Evolutionary conservation across 2,113 vertebrate species (phyloP).

Genomic region (Collichthys lucidus): DNA sequence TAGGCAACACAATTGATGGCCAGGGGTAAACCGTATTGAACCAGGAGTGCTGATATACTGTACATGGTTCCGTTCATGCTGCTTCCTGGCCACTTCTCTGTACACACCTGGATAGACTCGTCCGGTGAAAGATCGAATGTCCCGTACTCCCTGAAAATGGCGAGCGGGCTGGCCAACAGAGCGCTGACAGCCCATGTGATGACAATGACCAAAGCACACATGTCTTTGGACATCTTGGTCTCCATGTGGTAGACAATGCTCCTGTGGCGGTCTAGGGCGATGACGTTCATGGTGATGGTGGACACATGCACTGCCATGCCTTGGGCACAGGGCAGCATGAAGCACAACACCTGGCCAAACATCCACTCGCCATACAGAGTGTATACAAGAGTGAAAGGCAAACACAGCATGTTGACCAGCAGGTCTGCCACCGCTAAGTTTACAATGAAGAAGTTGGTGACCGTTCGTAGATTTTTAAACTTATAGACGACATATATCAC

Average conservation of each 20-base stretch:
- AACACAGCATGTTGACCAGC: constrained; percentile 91
- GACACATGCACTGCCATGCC: constrained; percentile 94
- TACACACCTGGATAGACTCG: constrained; percentile 89
- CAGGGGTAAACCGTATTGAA: constrained; percentile 91
- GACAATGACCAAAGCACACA: constrained; percentile 90
- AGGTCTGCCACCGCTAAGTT: constrained; percentile 94
- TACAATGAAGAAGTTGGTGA: constrained; percentile 96
- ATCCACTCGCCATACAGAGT: constrained; percentile 92
- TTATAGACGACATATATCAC: constrained; percentile 94
- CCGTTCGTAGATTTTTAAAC: constrained; percentile 92
- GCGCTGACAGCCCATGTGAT: constrained; percentile 91
- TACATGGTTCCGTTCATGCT: constrained; percentile 89
- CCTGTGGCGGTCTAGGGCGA: constrained; percentile 92
- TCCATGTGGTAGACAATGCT: constrained; percentile 93
- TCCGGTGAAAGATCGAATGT: constrained; percentile 87
- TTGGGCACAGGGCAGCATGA: constrained; percentile 93
- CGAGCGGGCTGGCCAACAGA: constrained; percentile 91
- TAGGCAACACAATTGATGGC: constrained; percentile 91
- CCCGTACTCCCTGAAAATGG: constrained; percentile 93
- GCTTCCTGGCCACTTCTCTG: constrained; percentile 91
- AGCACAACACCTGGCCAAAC: constrained; percentile 91
- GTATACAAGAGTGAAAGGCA: constrained; percentile 94
- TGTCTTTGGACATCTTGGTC: constrained; percentile 91
- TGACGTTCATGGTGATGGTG: constrained; percentile 93
- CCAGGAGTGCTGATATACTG: constrained; percentile 90